Evolutionary conservation across 2,797 vertebrate species (phyloP).

Genomic region (Iguana delicatissima): DNA sequence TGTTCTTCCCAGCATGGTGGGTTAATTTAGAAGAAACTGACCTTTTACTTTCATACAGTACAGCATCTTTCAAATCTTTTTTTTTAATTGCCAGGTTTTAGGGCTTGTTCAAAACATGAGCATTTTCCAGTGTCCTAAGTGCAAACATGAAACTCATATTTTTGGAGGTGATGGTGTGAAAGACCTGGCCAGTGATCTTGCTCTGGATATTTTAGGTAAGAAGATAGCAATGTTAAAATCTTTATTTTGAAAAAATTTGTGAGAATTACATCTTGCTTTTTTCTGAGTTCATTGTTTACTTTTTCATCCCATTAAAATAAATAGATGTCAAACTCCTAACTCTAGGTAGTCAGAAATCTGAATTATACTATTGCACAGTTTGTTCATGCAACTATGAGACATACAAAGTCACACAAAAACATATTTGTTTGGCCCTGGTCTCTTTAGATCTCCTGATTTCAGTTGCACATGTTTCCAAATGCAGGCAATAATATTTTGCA

Average conservation of each 20-base stretch:
- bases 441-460: neutral
- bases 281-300: neutral
- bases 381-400: neutral
- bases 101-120: constrained; percentile 99
- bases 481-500: neutral
- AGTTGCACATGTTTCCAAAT: neutral
- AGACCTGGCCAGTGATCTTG: constrained; percentile 86
- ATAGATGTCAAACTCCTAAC: neutral
- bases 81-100: constrained; percentile 85
- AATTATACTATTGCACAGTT: neutral
- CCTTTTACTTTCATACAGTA: neutral
- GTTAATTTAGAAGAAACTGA: neutral
- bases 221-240: constrained; percentile 18
- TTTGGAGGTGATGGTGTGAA: constrained; percentile 92
- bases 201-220: constrained; percentile 89
- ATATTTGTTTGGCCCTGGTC: neutral
- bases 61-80: neutral
- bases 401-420: neutral
- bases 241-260: neutral
- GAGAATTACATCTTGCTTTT: too few species aligned
- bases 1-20: neutral
- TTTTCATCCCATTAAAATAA: neutral
- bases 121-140: constrained; percentile 95
- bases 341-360: neutral
- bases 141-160: constrained; percentile 92